Evolutionary conservation across 1,140 invertebrate genomes (phyloP), one percentile per base, ranked within the genome.

Genomic region (Trichonephila inaurata): DNA sequence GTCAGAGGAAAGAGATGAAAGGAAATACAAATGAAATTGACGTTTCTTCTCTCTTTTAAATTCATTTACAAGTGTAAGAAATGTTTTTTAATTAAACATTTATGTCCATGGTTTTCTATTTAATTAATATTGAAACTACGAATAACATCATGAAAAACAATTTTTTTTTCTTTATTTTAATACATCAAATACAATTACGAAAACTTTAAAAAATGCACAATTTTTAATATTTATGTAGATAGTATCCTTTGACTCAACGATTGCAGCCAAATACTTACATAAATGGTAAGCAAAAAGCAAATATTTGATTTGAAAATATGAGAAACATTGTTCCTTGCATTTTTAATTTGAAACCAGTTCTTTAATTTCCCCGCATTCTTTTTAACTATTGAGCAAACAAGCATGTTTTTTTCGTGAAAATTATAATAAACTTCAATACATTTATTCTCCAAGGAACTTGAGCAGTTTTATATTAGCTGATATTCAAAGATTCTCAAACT

Each of bases 401-500:
- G 6, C 28, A 33, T 77, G 28, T 77, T 77, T 77, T 77, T 40
- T 40, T 19, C 18, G 4, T 77, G 24, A 77, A 40, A 77, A 77
- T 33, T 40, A 40, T 77, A 33, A 40, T 18, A 77, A 77, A 77
- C 33, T 77, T 77, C 28, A 33, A 77, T 77, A 40, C 33, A 77
- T 24, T 19, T 40, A 16, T 77, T 28, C 69, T 18, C 69, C 33
- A 33, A 77, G 14, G 69, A 77, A 33, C 69, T 77, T 77, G 33
- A 77, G 33, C 72, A 77, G 72, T 77, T 77, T 40, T 77, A 77
- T 28, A 77, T 77, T 40, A 77, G 28, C 33, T 77, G 28, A 77
- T 77, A 77, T 77, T 77, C 72, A 77, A 77, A 77, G 14, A 24
- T 14, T 69, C 66, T 33, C 4, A 18, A 33, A 21, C 44, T 58